Percentiles rank a stretch among this genome's conserved stretches.
Conservation (phyloP, 2,797 vertebrate species). For the Phrynocephalus vlangalii region DNA sequence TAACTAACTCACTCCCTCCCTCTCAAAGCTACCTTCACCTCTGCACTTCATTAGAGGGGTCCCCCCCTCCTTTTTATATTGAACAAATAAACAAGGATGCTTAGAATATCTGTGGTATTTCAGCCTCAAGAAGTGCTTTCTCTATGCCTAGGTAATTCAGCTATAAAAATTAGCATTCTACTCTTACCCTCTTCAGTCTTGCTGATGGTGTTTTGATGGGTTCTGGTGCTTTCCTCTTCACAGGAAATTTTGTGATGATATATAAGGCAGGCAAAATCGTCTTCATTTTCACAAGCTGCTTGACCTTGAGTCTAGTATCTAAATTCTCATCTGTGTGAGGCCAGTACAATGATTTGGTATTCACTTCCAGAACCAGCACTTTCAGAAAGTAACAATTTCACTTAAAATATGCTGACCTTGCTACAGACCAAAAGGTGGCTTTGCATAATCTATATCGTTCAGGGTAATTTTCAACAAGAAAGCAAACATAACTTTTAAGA, state of each 20-base stretch:
- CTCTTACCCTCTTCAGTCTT: conserved; percentile 56
- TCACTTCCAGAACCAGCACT: conserved; percentile 4
- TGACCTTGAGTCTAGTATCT: conserved; percentile 63
- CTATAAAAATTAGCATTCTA: conserved; percentile 66
- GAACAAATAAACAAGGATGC: conserved; percentile 66
- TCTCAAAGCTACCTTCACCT: conserved; percentile 71
- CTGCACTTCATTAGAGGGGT: conserved; percentile 73
- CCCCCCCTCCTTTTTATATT: conserved; percentile 47
- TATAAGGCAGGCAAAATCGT: conserved; percentile 51
- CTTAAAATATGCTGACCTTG: conserved; percentile 38
- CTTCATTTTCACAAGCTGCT: conserved; percentile 59
- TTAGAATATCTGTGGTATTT: conserved; percentile 61
- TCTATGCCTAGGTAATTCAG: conserved; percentile 52
- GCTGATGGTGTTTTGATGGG: conserved; percentile 62
- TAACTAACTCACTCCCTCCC: conserved; percentile 66
- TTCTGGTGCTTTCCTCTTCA: conserved; percentile 65
- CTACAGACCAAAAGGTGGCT: not conserved
- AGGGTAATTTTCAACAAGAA: not conserved
- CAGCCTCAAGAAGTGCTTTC: conserved; percentile 55
- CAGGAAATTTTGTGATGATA: conserved; percentile 65
- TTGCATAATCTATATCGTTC: not conserved
- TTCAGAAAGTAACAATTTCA: conserved; percentile 35
- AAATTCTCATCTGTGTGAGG: conserved; percentile 48
- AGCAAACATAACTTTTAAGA: not conserved
- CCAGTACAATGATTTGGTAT: conserved; percentile 1